Evolutionary conservation across 37 sponge, comb jelly and placozoan species (phyloP).

Genomic region (Diacarnus erythraeanus): DNA sequence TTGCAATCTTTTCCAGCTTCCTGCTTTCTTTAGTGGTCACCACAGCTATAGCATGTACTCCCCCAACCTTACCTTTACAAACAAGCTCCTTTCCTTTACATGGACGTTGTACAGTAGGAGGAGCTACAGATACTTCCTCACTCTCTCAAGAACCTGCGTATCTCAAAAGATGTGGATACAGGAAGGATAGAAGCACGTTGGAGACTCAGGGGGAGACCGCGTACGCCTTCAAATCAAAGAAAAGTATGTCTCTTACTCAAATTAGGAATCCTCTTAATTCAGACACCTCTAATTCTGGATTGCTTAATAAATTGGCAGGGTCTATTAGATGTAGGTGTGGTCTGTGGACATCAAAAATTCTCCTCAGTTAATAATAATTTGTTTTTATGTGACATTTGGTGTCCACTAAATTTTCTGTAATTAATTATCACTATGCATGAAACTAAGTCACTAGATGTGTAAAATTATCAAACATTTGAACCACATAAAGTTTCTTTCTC

Average conservation of each 20-base stretch:
- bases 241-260: constrained; percentile 25
- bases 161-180: constrained; percentile 63
- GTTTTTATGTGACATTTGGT: no score
- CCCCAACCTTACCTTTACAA: constrained; percentile 44
- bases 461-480: no score
- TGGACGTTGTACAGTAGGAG: constrained; percentile 10
- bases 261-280: no score
- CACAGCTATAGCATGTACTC: constrained; percentile 52
- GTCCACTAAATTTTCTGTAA: no score
- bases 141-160: constrained; percentile 1
- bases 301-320: no score
- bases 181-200: constrained; percentile 66
- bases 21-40: constrained; percentile 62
- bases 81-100: constrained; percentile 16
- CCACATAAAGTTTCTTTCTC: no score
- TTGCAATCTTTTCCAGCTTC: constrained; percentile 39
- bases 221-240: constrained; percentile 14
- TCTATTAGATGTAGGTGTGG: no score
- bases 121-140: constrained; percentile 34
- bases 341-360: no score
- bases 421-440: no score
- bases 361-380: no score
- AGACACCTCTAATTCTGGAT: no score
- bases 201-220: constrained; percentile 48
- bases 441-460: no score